Conservation (phyloP, 2,113 vertebrate genomes). For the Gambusia holbrooki region DNA sequence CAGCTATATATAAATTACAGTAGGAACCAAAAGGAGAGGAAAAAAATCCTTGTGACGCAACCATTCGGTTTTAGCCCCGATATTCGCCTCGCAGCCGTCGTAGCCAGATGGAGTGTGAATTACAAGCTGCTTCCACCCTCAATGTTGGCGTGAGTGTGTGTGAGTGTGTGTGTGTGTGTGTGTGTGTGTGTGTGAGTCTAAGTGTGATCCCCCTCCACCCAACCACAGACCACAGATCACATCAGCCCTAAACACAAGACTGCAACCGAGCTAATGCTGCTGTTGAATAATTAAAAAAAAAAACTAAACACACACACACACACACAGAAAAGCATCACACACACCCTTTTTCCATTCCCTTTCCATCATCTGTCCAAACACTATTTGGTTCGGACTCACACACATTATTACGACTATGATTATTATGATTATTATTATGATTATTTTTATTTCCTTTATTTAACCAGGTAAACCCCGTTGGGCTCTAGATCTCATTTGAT, state of each 20-base stretch:
- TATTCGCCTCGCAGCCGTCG: background rate
- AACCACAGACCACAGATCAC: conserved; percentile 69
- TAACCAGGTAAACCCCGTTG: no score
- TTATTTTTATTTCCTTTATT: no score
- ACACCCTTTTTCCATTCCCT: background rate
- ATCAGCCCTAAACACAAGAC: conserved; percentile 48
- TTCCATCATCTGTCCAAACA: conserved; percentile 34
- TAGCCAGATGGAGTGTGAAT: conserved; percentile 1
- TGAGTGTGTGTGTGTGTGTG: background rate
- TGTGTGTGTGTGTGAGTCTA: conserved; percentile 4
- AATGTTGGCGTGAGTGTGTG: background rate
- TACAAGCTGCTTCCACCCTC: conserved; percentile 1
- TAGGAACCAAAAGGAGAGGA: background rate
- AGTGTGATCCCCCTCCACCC: conserved; percentile 36
- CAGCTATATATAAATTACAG: background rate
- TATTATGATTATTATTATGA: no score
- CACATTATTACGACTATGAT: background rate
- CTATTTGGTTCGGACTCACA: background rate
- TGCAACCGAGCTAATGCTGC: conserved; percentile 71
- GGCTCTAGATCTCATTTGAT: background rate
- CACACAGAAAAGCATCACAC: conserved; percentile 28
- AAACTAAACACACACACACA: background rate
- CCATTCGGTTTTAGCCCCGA: background rate
- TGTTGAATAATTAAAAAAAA: conserved; percentile 71
- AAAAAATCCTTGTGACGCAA: background rate